These are phyloP conservation scores for Rhea pennata DNA, from an alignment of 2,113 vertebrate genomes.

Conservation along the genomic window DNA sequence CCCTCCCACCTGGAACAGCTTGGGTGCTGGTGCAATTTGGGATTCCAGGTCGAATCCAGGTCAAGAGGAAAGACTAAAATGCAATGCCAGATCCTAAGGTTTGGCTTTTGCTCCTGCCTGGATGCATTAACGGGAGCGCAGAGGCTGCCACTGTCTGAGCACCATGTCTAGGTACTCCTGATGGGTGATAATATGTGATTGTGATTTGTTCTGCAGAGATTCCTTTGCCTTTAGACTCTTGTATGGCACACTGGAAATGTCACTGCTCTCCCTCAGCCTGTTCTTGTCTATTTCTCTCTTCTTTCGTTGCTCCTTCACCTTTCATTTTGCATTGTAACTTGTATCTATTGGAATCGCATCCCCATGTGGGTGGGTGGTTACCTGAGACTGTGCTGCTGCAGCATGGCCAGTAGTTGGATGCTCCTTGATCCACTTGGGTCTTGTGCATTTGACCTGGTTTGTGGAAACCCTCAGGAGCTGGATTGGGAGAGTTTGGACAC, in stretches of 20 bases:
- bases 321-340: background rate
- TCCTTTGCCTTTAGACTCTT: background rate
- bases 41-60: accelerated
- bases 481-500: background rate
- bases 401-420: background rate
- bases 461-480: background rate
- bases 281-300: background rate
- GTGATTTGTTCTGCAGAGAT: background rate
- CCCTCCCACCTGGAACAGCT: background rate
- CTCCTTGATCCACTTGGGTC: background rate
- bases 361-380: background rate
- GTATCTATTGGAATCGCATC: background rate
- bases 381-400: background rate
- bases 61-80: background rate
- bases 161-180: background rate
- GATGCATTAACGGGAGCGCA: background rate
- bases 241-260: background rate
- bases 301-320: background rate
- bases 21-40: background rate
- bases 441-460: background rate
- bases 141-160: background rate
- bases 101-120: background rate
- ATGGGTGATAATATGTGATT: background rate
- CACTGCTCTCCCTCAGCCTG: background rate
- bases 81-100: background rate